Evolutionary conservation across 2,797 vertebrate genomes (phyloP), one percentile per base, ranked within the genome.

Genomic region (Nyctibius grandis): DNA sequence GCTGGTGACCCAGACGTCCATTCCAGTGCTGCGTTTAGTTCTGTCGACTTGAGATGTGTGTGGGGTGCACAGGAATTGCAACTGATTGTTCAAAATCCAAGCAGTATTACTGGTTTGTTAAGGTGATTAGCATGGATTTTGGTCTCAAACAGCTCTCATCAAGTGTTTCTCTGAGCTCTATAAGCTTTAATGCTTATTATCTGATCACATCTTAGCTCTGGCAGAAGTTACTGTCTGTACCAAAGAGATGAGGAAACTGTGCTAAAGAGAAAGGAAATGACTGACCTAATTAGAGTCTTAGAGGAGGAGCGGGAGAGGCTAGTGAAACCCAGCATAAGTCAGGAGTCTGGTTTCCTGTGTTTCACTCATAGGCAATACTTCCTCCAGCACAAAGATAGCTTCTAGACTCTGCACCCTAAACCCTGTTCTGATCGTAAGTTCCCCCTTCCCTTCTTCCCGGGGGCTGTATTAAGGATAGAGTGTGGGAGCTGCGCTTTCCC

Each of bases 251-350:
- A 88, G 45, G 65, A 95, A 81, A 75, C 77, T 22, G 9, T 86
- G 65, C 80, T 82, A 20, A 53, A 90, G 68, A 70, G 64, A 85
- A 93, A 86, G 82, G 85, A 95, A 95, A 50, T 88, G 90, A 85
- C 93, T 90, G 91, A 86, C 93, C 90, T 88, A 88, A 53, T 94
- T 91, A 53, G 18, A 31, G 22, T 25, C 0, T 1, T 2, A 63
- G 22, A 65, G 33, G 25, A 40, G n/a, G 13, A 56, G 63, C 22
- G 40, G 15, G 50, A 69, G 60, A 82, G 28, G 44, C 77, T 38
- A 60, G 79, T 48, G 65, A 78, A 91, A 40, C 25, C 25, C 63
- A 34, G 25, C 0, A 0, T 59, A 50, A 89, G 34, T 56, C 70
- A 74, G 68, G 65, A 44, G 19, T 51, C 33, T 48, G 25, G 12